phyloP scores from a whole-genome alignment of 2,888 invertebrate genomes.

The Caenorhabditis wallacei region DNA sequence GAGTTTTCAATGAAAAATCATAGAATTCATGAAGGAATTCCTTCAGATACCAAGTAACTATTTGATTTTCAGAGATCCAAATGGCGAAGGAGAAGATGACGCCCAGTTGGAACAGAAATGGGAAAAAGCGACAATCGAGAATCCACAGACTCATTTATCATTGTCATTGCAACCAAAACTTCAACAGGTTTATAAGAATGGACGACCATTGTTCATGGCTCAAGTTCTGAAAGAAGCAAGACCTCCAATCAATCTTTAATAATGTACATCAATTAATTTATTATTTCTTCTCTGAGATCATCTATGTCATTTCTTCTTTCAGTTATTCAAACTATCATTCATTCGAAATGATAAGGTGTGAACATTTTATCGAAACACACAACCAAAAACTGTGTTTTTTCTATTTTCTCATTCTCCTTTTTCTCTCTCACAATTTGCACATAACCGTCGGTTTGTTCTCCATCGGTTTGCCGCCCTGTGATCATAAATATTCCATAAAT shows the following conservation, averaged over 20 bases:
- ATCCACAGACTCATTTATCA: conserved; percentile 57
- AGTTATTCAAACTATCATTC: background rate
- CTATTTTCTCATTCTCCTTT: conserved; percentile 23
- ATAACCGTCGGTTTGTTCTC: conserved; percentile 14
- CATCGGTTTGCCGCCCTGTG: conserved; percentile 7
- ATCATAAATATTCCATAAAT: conserved; percentile 52
- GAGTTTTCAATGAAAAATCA: conserved; percentile 2
- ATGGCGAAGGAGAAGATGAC: conserved; percentile 51
- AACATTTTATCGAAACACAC: conserved; percentile 14
- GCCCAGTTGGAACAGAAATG: conserved; percentile 39
- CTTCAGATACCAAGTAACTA: too few species aligned
- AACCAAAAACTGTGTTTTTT: conserved; percentile 36
- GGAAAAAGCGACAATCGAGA: conserved; percentile 59
- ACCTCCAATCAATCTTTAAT: conserved; percentile 34
- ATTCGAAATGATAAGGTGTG: conserved; percentile 15
- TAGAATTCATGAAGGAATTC: background rate
- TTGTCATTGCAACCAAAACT: conserved; percentile 49
- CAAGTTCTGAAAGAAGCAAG: conserved; percentile 36
- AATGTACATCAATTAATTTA: background rate
- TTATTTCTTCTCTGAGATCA: background rate
- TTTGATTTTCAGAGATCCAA: conserved; percentile 60
- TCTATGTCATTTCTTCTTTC: background rate
- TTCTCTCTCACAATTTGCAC: conserved; percentile 49
- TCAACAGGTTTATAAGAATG: conserved; percentile 51
- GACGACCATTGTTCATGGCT: conserved; percentile 52